A percentile compares a stretch with the other conserved stretches of the same genome.
phyloP scores from a whole-genome alignment of 2,888 invertebrate genomes.

The Subacronicta megacephala region DNA sequence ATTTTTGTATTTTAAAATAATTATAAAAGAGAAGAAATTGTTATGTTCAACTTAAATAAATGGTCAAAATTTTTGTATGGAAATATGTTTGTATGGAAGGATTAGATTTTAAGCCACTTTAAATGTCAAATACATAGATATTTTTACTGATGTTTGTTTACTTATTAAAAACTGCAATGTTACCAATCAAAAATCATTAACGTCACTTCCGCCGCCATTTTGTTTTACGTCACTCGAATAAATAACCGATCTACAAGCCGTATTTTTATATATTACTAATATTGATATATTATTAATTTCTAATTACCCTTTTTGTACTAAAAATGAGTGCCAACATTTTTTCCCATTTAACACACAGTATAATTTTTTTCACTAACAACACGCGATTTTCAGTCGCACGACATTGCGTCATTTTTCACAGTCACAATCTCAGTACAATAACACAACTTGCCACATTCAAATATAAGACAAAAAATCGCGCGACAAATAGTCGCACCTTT shows the following conservation, averaged over 20 bases:
- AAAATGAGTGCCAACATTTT: slow-evolving; percentile 3
- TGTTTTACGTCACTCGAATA: slow-evolving; percentile 41
- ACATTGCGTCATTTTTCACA: slow-evolving; percentile 7
- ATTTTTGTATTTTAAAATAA: too few species aligned
- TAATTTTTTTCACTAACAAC: background rate
- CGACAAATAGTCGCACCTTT: slow-evolving; percentile 8
- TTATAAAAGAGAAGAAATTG: too few species aligned
- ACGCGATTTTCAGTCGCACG: background rate
- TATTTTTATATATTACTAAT: slow-evolving; percentile 52
- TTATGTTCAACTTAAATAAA: too few species aligned
- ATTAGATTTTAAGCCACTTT: too few species aligned
- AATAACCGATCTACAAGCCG: slow-evolving; percentile 48
- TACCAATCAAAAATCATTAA: slow-evolving; percentile 26
- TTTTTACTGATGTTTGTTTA: background rate
- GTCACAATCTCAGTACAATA: background rate
- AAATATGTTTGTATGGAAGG: too few species aligned
- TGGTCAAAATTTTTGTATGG: too few species aligned
- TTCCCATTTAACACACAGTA: background rate
- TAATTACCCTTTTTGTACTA: slow-evolving; percentile 42
- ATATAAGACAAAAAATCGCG: background rate
- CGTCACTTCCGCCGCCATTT: slow-evolving; percentile 29
- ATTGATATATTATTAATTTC: slow-evolving; percentile 56
- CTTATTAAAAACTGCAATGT: background rate
- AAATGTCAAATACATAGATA: too few species aligned
- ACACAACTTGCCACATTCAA: background rate